Conservation (phyloP, 2,888 invertebrate genomes). For the Pyrocoelia pectoralis region DNA sequence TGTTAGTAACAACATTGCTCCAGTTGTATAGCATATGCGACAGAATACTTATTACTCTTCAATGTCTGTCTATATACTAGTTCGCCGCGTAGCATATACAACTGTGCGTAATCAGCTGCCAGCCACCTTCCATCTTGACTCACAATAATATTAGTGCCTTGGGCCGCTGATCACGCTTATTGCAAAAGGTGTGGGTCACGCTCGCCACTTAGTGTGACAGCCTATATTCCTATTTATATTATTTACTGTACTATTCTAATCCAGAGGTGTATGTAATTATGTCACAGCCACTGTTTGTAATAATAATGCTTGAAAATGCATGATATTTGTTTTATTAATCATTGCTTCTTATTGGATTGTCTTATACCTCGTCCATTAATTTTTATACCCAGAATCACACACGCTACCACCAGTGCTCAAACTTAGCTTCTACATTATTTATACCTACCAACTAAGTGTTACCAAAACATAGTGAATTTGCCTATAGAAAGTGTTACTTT, state of each 20-base stretch:
- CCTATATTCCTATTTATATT: slow-evolving; percentile 55
- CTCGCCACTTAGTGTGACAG: slow-evolving; percentile 51
- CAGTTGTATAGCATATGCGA: slow-evolving; percentile 29
- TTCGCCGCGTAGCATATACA: slow-evolving; percentile 41
- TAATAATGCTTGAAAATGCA: slow-evolving; percentile 89
- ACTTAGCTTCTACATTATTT: slow-evolving; percentile 41
- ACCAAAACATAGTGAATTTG: slow-evolving; percentile 33
- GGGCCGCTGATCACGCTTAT: slow-evolving; percentile 61
- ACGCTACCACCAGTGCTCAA: slow-evolving; percentile 41
- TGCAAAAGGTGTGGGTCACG: slow-evolving; percentile 58
- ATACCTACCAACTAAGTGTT: slow-evolving; percentile 32
- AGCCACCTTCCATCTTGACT: slow-evolving; percentile 53
- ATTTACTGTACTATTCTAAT: slow-evolving; percentile 63
- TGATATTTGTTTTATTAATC: slow-evolving; percentile 83
- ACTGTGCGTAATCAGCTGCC: slow-evolving; percentile 60
- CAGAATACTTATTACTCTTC: not conserved
- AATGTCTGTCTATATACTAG: not conserved
- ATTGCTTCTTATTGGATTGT: slow-evolving; percentile 59
- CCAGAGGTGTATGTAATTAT: slow-evolving; percentile 64
- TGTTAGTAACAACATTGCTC: slow-evolving; percentile 36
- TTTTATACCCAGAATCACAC: slow-evolving; percentile 38
- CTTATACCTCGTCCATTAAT: slow-evolving; percentile 48
- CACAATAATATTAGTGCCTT: slow-evolving; percentile 61
- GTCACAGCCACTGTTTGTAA: slow-evolving; percentile 78
- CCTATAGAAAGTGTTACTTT: slow-evolving; percentile 32